These are phyloP conservation scores for Apteryx owenii DNA, from an alignment of 2,113 vertebrate species.

Conservation along the genomic window DNA sequence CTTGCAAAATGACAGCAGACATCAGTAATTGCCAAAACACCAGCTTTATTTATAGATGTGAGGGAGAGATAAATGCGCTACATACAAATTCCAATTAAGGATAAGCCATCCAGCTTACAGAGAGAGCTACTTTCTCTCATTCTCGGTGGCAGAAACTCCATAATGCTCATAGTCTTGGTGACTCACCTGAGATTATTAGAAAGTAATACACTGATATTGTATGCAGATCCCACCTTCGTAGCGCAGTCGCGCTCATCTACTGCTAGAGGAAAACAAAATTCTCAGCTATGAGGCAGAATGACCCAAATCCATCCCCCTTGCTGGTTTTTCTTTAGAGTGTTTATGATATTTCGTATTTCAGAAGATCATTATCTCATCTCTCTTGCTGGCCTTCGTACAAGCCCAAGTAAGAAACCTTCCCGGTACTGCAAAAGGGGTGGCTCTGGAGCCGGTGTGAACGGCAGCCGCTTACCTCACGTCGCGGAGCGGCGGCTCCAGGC, in stretches of 20 bases:
- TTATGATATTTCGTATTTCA: not conserved
- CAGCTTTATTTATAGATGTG: conserved; percentile 41
- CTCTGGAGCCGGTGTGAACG: not conserved
- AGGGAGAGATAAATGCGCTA: not conserved
- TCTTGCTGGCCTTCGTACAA: not conserved
- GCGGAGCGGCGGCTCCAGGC: not conserved
- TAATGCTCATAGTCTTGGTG: not conserved
- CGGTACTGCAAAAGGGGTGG: not conserved
- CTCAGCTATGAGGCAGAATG: fast-evolving
- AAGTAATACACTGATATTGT: not conserved
- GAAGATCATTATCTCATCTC: not conserved
- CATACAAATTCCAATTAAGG: conserved; percentile 43
- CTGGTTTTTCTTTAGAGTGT: not conserved
- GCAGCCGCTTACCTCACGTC: not conserved
- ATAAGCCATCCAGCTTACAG: conserved; percentile 19
- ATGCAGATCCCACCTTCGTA: not conserved
- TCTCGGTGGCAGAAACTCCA: conserved; percentile 3
- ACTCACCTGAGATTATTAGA: not conserved
- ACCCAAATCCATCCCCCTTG: not conserved
- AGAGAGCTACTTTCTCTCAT: not conserved
- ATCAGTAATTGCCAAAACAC: conserved; percentile 57
- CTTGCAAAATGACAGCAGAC: conserved; percentile 48
- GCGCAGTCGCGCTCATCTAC: not conserved
- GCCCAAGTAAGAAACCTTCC: not conserved
- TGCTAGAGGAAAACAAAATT: not conserved